These are phyloP conservation scores for Rhadina sibilatrix DNA, from an alignment of 2,113 vertebrate genomes.

Conservation along the genomic window DNA sequence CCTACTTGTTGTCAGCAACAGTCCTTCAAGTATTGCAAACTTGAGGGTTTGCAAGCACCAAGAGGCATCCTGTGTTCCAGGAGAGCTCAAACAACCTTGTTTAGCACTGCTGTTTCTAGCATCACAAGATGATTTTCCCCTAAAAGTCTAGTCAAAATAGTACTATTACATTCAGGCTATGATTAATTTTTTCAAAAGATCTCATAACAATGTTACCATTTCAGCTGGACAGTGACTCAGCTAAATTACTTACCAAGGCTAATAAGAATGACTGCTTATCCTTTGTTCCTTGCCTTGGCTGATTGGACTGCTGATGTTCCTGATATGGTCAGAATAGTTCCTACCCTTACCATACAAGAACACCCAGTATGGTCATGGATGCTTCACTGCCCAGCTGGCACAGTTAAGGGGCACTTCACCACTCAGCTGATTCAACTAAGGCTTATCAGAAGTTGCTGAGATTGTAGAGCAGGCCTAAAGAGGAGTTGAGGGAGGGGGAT, in stretches of 20 bases:
- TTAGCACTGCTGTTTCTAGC: not conserved
- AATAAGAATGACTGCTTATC: not conserved
- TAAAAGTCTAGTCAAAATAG: not conserved
- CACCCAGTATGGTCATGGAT: not conserved
- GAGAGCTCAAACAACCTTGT: not conserved
- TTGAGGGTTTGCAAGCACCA: not conserved
- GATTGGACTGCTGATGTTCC: accelerated
- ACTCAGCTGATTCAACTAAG: not conserved
- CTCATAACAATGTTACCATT: not conserved
- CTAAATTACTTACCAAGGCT: not conserved
- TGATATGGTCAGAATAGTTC: not conserved
- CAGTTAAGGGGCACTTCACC: not conserved
- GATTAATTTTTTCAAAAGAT: not conserved
- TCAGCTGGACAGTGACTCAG: not conserved
- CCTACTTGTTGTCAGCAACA: not conserved
- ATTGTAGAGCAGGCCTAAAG: not conserved
- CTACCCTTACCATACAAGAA: not conserved
- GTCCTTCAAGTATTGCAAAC: not conserved
- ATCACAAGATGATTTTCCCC: not conserved
- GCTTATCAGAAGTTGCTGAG: not conserved
- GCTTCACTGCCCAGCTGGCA: not conserved
- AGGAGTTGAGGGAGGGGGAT: not conserved
- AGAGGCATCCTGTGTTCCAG: not conserved
- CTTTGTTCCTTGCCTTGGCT: not conserved
- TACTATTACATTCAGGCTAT: not conserved